These are phyloP conservation scores for Todus mexicanus DNA, from an alignment of 2,797 vertebrate genomes.

Conservation along the genomic window DNA sequence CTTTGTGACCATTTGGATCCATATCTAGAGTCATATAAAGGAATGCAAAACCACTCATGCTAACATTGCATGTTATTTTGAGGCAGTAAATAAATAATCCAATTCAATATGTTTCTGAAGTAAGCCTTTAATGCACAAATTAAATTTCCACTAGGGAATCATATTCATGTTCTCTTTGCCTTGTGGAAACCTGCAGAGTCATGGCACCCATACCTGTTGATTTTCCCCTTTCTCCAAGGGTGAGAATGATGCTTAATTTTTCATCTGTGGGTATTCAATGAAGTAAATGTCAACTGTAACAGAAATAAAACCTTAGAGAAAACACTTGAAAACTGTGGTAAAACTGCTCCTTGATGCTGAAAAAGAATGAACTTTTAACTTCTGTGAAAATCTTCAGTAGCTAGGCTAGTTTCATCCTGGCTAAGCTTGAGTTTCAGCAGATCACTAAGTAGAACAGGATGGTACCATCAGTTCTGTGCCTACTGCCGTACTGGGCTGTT, in stretches of 20 bases:
- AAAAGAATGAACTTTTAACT: not conserved
- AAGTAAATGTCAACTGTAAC: not conserved
- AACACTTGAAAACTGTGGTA: not conserved
- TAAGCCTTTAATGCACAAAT: not conserved
- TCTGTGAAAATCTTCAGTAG: not conserved
- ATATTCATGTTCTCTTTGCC: not conserved
- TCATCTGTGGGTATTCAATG: not conserved
- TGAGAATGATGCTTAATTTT: not conserved
- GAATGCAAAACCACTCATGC: not conserved
- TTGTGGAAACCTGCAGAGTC: not conserved
- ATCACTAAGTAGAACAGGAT: not conserved
- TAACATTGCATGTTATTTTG: not conserved
- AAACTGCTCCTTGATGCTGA: not conserved
- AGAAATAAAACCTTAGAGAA: not conserved
- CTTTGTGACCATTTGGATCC: not conserved
- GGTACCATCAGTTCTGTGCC: not conserved
- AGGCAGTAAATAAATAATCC: not conserved
- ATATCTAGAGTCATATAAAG: not conserved
- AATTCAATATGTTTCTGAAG: not conserved
- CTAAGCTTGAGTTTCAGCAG: not conserved
- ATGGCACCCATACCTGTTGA: not conserved
- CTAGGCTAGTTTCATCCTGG: not conserved
- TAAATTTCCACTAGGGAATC: not conserved
- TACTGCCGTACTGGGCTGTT: not conserved
- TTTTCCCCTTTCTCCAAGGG: not conserved